These are phyloP conservation scores for Notospermus geniculatus DNA, from an alignment of 1,140 invertebrate genomes.

Conservation along the genomic window DNA sequence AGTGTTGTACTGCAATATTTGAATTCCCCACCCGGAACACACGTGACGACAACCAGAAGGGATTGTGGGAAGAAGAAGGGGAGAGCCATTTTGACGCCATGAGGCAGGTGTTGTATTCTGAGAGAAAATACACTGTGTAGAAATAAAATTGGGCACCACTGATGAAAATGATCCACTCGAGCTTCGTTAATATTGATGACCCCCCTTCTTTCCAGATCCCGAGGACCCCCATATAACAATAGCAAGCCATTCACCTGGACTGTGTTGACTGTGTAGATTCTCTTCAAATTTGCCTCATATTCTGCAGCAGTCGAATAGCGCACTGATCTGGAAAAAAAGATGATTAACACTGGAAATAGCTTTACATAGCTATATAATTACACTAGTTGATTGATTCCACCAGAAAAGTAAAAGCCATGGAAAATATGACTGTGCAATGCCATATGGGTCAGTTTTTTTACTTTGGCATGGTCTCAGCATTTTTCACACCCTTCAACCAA, in stretches of 20 bases:
- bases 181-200: constrained; percentile 66
- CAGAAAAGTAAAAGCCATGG: background rate
- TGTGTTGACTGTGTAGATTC: constrained; percentile 66
- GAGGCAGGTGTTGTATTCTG: too few relatives aligned
- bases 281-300: constrained; percentile 64
- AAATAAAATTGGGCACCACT: too few relatives aligned
- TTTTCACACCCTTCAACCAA: too few relatives aligned
- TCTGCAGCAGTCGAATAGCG: constrained; percentile 62
- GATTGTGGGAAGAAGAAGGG: too few relatives aligned
- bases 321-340: constrained; percentile 57
- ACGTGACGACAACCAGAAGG: too few relatives aligned
- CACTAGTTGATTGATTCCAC: background rate
- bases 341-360: background rate
- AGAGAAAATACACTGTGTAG: too few relatives aligned
- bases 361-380: background rate
- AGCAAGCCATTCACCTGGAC: constrained; percentile 58
- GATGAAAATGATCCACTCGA: background rate
- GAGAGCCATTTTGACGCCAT: too few relatives aligned
- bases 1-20: too few relatives aligned
- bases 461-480: too few relatives aligned
- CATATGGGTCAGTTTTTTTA: too few relatives aligned
- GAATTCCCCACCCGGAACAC: too few relatives aligned
- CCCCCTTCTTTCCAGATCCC: constrained; percentile 65
- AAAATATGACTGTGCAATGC: too few relatives aligned
- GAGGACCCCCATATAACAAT: constrained; percentile 47